phyloP scores from a whole-genome alignment of 2,113 vertebrate genomes.

The Scatophagus argus region DNA sequence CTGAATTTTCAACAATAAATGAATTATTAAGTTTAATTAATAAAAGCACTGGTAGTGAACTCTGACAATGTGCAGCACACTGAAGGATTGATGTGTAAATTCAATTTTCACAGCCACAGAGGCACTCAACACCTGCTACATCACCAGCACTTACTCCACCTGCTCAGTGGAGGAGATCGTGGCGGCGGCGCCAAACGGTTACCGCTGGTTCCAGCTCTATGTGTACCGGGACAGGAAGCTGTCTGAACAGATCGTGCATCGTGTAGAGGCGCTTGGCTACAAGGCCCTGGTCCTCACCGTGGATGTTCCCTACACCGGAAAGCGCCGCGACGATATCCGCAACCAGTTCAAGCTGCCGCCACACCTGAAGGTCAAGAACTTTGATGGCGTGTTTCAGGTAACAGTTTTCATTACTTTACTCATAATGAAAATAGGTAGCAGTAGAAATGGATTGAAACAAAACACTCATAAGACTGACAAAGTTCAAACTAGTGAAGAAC shows the following conservation, averaged over 20 bases:
- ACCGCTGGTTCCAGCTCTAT: slow-evolving; percentile 96
- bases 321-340: slow-evolving; percentile 88
- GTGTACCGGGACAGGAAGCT: slow-evolving; percentile 88
- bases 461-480: neutral
- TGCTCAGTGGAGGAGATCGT: slow-evolving; percentile 92
- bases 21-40: too few species aligned
- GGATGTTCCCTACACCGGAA: slow-evolving; percentile 89
- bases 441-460: neutral
- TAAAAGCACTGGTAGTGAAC: neutral
- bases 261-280: slow-evolving; percentile 88
- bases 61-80: neutral
- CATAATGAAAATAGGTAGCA: too few species aligned
- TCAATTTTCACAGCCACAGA: slow-evolving; percentile 84
- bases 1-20: neutral
- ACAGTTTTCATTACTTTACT: neutral
- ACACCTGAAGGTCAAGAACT: slow-evolving; percentile 89
- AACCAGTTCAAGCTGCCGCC: slow-evolving; percentile 89
- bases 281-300: slow-evolving; percentile 92
- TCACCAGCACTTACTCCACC: slow-evolving; percentile 91
- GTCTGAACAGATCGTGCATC: slow-evolving; percentile 88
- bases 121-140: slow-evolving; percentile 87
- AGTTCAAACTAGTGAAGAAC: neutral
- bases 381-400: slow-evolving; percentile 89
- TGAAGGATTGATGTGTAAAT: neutral
- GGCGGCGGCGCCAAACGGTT: slow-evolving; percentile 82